Base-by-base conservation (phyloP, 2,888 invertebrate species). In the Hydroisotoma schaefferi region DNA sequence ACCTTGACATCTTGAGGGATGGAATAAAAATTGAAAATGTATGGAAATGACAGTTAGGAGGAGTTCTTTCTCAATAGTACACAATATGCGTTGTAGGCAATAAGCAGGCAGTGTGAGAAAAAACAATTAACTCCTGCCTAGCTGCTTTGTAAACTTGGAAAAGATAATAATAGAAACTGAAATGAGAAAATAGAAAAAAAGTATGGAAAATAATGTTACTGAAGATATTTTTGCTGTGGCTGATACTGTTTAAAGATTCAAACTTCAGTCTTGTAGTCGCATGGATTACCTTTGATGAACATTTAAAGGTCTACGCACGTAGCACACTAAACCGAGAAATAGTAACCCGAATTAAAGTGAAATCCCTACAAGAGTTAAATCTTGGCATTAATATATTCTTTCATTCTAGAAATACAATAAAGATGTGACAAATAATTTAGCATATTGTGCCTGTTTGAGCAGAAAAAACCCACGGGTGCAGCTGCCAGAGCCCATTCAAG, bases 41-140 rank as follows among this genome's bases (percentile, higher is more conserved):
- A 52, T 52, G 51, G 33, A 52, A 52, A 52, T 52, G 51, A 52
- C 51, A 46, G 51, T 52, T 33, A 40, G n/a, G 40, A 40, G 40
- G 15, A 18, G 40, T 40, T 20, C 5, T 40, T 40, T 15, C n/a
- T 15, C 5, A 40, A 6, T 15, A 33, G 33, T 33, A 15, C 8
- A 33, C 15, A 33, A 33, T 33, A 33, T 33, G n/a, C n/a, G n/a
- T n/a, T n/a, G 6, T 33, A 10, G 15, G 8, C 33, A 10, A 33
- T 33, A 33, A 15, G 33, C 33, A 33, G 15, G 15, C 33, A 33
- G 15, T 10, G 15, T 15, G 6, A 10, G 33, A 33, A 33, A 6
- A 6, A 33, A 33, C 6, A 33, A 33, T 10, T 33, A 33, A 33
- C 6, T 33, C 33, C 33, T 15, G 6, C 15, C 33, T 15, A 33